A percentile compares a stretch with the other conserved stretches of the same genome.
Evolutionary conservation across 2,888 invertebrate genomes (phyloP).

Genomic region (Cloeon dipterum): DNA sequence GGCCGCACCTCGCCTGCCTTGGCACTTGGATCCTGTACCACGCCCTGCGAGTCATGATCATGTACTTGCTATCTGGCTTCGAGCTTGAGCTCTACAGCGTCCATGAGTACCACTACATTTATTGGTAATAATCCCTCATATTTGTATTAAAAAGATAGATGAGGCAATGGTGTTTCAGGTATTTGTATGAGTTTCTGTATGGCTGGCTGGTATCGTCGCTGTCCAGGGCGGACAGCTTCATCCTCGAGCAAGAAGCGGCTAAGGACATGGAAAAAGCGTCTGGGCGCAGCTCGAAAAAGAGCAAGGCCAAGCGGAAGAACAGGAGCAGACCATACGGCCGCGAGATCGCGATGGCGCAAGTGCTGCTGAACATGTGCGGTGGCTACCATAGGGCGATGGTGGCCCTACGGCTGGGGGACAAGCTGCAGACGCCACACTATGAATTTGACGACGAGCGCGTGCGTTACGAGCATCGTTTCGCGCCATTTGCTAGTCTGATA

Average conservation of each 20-base stretch:
- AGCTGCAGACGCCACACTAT: conserved; percentile 56
- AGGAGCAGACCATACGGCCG: conserved; percentile 45
- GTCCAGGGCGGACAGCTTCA: conserved; percentile 65
- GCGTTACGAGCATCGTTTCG: conserved; percentile 82
- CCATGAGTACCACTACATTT: conserved; percentile 91
- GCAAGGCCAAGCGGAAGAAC: conserved; percentile 36
- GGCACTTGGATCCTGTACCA: conserved; percentile 93
- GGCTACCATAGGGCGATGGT: conserved; percentile 89
- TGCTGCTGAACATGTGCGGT: conserved; percentile 81
- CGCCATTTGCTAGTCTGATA: conserved; percentile 63
- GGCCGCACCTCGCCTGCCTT: conserved; percentile 61
- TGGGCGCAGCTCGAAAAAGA: conserved; percentile 23
- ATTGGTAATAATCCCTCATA: conserved; percentile 61
- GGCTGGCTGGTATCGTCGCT: conserved; percentile 84
- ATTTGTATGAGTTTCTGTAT: conserved; percentile 81
- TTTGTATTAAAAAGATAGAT: too few relatives aligned
- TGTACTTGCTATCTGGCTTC: conserved; percentile 81
- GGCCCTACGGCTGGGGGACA: conserved; percentile 70
- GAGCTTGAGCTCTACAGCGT: conserved; percentile 88
- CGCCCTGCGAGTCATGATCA: conserved; percentile 76
- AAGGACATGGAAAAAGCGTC: conserved; percentile 18
- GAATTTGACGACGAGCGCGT: conserved; percentile 87
- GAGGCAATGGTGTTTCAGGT: too few relatives aligned
- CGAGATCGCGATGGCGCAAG: conserved; percentile 76
- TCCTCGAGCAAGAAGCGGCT: conserved; percentile 48